Evolutionary conservation across 2,797 vertebrate species (phyloP).

Genomic region (Malacoctenus gilli): DNA sequence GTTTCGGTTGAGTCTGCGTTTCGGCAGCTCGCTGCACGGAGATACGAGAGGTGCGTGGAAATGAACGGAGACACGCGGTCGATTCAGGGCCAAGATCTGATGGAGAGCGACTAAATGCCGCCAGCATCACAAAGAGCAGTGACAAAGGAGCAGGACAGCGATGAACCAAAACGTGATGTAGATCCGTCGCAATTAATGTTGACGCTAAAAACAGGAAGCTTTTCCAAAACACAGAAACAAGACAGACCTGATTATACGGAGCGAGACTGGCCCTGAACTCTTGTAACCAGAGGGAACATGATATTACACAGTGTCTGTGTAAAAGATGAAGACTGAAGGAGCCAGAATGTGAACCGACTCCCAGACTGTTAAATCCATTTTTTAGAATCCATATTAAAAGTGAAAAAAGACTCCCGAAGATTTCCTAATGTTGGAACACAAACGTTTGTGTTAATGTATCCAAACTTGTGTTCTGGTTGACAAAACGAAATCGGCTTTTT

Average conservation of each 20-base stretch:
- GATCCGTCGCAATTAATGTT: slow-evolving; percentile 16
- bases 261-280: slow-evolving; percentile 10
- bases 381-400: slow-evolving; percentile 5
- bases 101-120: too few relatives aligned
- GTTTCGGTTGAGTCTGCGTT: too few relatives aligned
- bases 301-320: slow-evolving; percentile 20
- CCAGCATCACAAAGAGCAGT: too few relatives aligned
- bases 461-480: slow-evolving; percentile 20
- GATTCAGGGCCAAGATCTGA: too few relatives aligned
- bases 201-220: slow-evolving; percentile 6
- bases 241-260: slow-evolving; percentile 19
- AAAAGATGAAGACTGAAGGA: slow-evolving; percentile 20
- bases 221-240: slow-evolving; percentile 25
- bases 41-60: too few relatives aligned
- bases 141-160: too few relatives aligned
- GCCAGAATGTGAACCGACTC: slow-evolving; percentile 29
- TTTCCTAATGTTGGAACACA: slow-evolving; percentile 8
- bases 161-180: background rate
- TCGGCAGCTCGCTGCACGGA: too few relatives aligned
- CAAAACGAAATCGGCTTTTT: slow-evolving; percentile 24
- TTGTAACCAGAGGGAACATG: slow-evolving; percentile 14
- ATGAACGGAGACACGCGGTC: too few relatives aligned
- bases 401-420: background rate
- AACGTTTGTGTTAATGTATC: slow-evolving; percentile 4
- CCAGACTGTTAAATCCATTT: slow-evolving; percentile 13